Base-by-base conservation (phyloP, 2,113 vertebrate species). In the Corythaeola cristata region DNA sequence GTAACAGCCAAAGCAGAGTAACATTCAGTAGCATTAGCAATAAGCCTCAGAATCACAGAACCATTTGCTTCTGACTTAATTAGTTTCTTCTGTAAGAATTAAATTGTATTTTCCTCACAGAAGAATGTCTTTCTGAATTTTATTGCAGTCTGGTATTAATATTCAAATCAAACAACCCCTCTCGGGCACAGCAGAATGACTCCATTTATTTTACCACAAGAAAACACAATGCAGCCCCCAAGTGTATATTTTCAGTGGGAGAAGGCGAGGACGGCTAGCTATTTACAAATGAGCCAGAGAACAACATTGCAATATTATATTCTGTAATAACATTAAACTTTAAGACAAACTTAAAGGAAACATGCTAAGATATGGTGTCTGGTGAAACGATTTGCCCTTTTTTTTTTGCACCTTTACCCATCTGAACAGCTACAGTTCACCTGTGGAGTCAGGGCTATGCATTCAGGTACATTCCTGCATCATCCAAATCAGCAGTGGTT, bases 31-130 rank as follows among this genome's bases (percentile, higher is more conserved):
- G 90, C 85, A 94, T 83, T 89, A 94, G 76, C 78, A 96, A 88
- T 90, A 96, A 96, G 83, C 52, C 60, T 92, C 60, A 89, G 71
- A 96, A 96, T 94, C 88, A 81, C 71, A 93, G 49, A 96, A 76
- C 37, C 50, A 64, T 94, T 97, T 96, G 64, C 88, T 63, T 89
- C 71, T 88, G 85, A 92, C 59, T 97, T 97, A 97, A 97, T 96
- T 97, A 92, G 86, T 80, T 97, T 96, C 79, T 90, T 94, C 86
- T 93, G 59, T 89, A 84, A 90, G 85, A 97, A 96, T 88, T 97
- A 96, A 95, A 97, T 93, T 94, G 77, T 76, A 50, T 96, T 96
- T 96, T 89, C 77, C 60, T 90, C 47, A 95, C 89, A 92, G 66
- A 97, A 92, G 56, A 97, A 95, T 75, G 71, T 95, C 69, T 93